Base-by-base conservation (phyloP, 2,113 vertebrate genomes). In the Gymnogyps californianus region DNA sequence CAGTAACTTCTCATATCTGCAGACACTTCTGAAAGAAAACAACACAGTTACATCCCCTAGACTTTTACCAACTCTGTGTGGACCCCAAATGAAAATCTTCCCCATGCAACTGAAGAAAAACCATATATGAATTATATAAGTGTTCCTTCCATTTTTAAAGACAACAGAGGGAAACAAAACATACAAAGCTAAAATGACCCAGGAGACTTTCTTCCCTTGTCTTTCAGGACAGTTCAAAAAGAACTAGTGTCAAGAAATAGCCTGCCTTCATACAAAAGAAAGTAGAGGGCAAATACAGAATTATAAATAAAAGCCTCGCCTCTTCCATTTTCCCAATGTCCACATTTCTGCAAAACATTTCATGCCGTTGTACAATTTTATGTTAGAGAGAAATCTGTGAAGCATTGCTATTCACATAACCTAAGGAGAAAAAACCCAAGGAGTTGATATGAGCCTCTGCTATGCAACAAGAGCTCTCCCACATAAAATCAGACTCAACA, bases 211-310 rank as follows among this genome's bases (percentile, higher is more conserved):
- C 46, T 46, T 51, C 51, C 28, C 36, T 38, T 87, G 59, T 83
- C 88, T 89, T 93, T 93, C 66, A 64, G 90, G 86, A 52, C 87
- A 82, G 71, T 89, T 94, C 25, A 88, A 96, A 94, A 94, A 9
- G 65, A 93, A 51, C 28, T 25, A 32, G 65, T 20, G 0, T 93
- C 38, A 75, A 95, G 83, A 93, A 93, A 72, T 3, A 71, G 54
- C 66, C 83, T 81, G 40, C 78, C 49, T 85, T 86, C 36, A 70
- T 20, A 75, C 40, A 86, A 32, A 81, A 59, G 72, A 36, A 95
- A 82, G 54, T 14, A 46, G 47, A 65, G 54, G n/a, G 40, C 14
- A 93, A 89, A 95, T 52, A 79, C 91, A 93, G 57, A 69, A 57
- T 52, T 52, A 40, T 24, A 88, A 62, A 36, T 20, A 42, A 95